A percentile compares a stretch with the other conserved stretches of the same genome.
phyloP scores from a whole-genome alignment of 37 sponge, comb jelly and placozoan genomes.

The Axinella damicornis region DNA sequence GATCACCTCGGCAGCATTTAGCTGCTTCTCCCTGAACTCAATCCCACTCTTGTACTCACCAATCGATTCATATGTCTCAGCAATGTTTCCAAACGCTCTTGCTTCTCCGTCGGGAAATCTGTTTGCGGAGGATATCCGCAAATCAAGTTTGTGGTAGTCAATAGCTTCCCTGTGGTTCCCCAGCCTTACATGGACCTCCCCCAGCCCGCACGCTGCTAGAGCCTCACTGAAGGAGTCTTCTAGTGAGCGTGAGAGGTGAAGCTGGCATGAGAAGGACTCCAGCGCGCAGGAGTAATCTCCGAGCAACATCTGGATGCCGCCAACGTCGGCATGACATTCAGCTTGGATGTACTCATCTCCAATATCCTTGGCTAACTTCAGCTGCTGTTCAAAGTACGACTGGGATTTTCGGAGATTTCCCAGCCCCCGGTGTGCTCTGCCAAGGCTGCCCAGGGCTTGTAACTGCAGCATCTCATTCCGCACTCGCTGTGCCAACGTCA shows the following conservation, averaged over 20 bases:
- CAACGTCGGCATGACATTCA: slow-evolving; percentile 92
- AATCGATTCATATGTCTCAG: slow-evolving; percentile 81
- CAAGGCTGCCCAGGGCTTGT: slow-evolving; percentile 80
- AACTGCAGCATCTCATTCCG: slow-evolving; percentile 61
- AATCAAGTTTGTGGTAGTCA: slow-evolving; percentile 80
- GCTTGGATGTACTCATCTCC: slow-evolving; percentile 80
- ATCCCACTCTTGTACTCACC: slow-evolving; percentile 82
- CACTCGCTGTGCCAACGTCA: slow-evolving; percentile 47
- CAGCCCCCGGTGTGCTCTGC: slow-evolving; percentile 78
- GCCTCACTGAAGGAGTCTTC: slow-evolving; percentile 78
- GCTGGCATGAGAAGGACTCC: slow-evolving; percentile 77
- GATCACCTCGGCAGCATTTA: slow-evolving; percentile 61
- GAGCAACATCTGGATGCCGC: slow-evolving; percentile 74
- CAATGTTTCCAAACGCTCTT: slow-evolving; percentile 84
- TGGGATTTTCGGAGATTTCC: slow-evolving; percentile 77
- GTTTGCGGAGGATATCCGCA: slow-evolving; percentile 57
- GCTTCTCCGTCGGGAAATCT: slow-evolving; percentile 72
- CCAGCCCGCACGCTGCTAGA: slow-evolving; percentile 81
- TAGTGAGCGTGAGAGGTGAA: slow-evolving; percentile 61
- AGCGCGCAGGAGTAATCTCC: slow-evolving; percentile 74
- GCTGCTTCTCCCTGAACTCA: slow-evolving; percentile 77
- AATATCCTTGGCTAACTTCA: slow-evolving; percentile 62
- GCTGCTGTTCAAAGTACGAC: slow-evolving; percentile 71
- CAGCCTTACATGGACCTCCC: slow-evolving; percentile 82
- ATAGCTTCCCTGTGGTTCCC: slow-evolving; percentile 81